Conservation (phyloP, 1,140 invertebrate species). For the Mactra quadrangularis region DNA sequence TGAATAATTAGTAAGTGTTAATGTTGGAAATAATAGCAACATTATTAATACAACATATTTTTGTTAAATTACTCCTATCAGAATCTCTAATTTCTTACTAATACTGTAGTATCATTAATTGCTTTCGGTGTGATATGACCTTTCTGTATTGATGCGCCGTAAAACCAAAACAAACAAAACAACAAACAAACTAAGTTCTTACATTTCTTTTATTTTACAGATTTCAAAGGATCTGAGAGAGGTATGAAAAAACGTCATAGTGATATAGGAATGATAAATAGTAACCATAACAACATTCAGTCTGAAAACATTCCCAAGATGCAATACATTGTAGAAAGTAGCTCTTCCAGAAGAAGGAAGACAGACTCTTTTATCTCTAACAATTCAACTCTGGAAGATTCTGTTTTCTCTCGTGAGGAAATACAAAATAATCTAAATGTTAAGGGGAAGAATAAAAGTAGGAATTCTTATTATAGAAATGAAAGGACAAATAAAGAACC, state of each 20-base stretch:
- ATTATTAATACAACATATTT: too few relatives aligned
- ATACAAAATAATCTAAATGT: not conserved
- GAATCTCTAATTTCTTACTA: too few relatives aligned
- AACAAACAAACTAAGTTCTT: too few relatives aligned
- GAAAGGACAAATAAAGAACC: not conserved
- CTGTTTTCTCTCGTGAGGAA: slow-evolving; percentile 4
- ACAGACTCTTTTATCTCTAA: not conserved
- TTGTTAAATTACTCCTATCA: too few relatives aligned
- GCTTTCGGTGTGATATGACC: too few relatives aligned
- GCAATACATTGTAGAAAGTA: not conserved
- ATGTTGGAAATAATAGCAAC: too few relatives aligned
- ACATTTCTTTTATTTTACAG: slow-evolving; percentile 9
- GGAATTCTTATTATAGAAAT: not conserved
- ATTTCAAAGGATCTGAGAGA: not conserved
- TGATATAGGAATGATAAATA: slow-evolving; percentile 24
- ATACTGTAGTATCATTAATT: too few relatives aligned
- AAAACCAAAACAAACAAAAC: too few relatives aligned
- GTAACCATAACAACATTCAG: not conserved
- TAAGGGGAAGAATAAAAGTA: not conserved
- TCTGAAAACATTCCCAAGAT: not conserved
- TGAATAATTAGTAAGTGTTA: too few relatives aligned
- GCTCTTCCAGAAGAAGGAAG: not conserved
- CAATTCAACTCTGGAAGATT: slow-evolving; percentile 26
- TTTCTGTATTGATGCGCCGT: too few relatives aligned
- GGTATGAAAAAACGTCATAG: slow-evolving; percentile 24